phyloP scores from a whole-genome alignment of 2,113 vertebrate species.

The Meleagris gallopavo region DNA sequence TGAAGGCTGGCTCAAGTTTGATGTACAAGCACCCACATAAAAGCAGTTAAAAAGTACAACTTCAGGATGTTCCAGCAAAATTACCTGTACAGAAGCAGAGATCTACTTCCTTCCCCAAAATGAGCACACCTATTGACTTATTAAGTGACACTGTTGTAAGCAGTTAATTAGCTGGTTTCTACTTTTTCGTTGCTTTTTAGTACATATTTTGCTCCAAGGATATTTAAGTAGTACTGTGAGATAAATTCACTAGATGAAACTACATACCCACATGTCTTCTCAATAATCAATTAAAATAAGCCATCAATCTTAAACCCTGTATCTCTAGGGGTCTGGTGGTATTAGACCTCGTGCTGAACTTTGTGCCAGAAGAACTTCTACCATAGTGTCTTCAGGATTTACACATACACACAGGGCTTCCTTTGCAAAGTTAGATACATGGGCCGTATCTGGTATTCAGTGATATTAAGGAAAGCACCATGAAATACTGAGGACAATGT shows the following conservation, averaged over 20 bases:
- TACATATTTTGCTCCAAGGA: neutral
- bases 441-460: neutral
- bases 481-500: neutral
- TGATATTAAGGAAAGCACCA: neutral
- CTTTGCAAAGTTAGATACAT: neutral
- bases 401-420: neutral
- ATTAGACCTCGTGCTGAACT: neutral
- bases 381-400: neutral
- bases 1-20: neutral
- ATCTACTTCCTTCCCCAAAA: neutral
- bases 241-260: neutral
- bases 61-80: neutral
- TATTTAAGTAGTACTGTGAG: neutral
- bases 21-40: neutral
- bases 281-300: neutral
- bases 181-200: neutral
- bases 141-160: neutral
- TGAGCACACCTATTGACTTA: neutral
- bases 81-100: neutral
- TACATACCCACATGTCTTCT: neutral
- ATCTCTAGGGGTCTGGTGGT: neutral
- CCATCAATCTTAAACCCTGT: accelerated
- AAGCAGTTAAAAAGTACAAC: neutral
- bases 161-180: neutral
- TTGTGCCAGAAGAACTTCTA: neutral